Conservation (phyloP, 2,113 vertebrate genomes). For the Pagrus major region DNA sequence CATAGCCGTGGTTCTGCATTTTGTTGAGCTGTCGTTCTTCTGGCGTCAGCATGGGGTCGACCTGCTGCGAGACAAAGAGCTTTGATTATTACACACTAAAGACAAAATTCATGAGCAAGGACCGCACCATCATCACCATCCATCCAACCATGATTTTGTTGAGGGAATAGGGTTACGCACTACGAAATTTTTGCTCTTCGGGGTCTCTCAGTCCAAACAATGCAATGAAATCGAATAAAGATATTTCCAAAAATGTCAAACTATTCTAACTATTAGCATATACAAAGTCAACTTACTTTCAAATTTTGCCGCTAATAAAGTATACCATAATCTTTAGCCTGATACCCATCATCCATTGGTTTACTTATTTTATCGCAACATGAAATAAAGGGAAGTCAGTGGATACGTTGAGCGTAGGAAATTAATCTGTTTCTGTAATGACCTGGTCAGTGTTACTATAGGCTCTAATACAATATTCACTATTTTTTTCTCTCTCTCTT, state of each 20-base stretch:
- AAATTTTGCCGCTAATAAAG: background rate
- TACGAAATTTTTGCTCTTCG: too few species aligned
- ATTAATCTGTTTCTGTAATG: too few species aligned
- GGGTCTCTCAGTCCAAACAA: too few species aligned
- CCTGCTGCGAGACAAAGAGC: slow-evolving; percentile 75
- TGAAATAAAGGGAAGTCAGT: background rate
- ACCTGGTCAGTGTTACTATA: background rate
- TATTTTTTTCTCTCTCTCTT: too few species aligned
- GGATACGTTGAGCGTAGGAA: background rate
- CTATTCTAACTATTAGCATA: too few species aligned
- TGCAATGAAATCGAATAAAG: too few species aligned
- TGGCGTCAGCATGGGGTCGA: slow-evolving; percentile 88
- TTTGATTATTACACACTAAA: slow-evolving; percentile 30
- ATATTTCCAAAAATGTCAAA: background rate
- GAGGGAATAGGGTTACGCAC: too few species aligned
- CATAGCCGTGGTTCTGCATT: slow-evolving; percentile 90
- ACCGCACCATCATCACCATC: background rate
- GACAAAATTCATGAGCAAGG: background rate
- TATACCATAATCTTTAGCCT: too few species aligned
- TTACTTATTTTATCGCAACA: too few species aligned
- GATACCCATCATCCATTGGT: too few species aligned
- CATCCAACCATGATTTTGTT: too few species aligned
- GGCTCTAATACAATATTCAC: background rate
- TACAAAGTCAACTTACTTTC: background rate
- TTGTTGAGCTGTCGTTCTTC: slow-evolving; percentile 89